Conservation (phyloP, 2,113 vertebrate species). For the Limnothrissa miodon region DNA sequence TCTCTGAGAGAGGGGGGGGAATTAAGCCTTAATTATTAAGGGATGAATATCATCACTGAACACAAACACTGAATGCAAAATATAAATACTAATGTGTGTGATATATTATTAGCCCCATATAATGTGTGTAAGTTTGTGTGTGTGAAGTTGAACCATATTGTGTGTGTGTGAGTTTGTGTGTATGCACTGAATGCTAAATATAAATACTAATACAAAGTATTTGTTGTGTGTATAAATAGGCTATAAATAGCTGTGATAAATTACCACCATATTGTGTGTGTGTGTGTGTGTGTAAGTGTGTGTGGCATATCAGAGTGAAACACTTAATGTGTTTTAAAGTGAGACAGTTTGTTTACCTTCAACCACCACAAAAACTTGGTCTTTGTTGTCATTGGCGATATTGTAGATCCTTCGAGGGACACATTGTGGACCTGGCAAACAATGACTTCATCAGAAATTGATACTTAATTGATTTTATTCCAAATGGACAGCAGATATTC, state of each 20-base stretch:
- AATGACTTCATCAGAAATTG: background rate
- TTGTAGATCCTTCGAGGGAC: constrained; percentile 70
- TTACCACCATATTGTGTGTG: background rate
- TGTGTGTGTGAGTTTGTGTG: too few species aligned
- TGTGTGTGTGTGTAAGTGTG: constrained; percentile 8
- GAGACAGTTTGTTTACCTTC: constrained; percentile 66
- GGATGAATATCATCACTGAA: too few species aligned
- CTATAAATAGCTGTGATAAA: background rate
- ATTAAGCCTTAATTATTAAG: too few species aligned
- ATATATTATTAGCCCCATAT: too few species aligned
- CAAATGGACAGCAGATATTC: background rate
- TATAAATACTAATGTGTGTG: too few species aligned
- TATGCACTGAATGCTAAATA: background rate
- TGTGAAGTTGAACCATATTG: too few species aligned
- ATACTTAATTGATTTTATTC: background rate
- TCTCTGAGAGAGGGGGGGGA: constrained; percentile 57
- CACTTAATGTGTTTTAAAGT: background rate
- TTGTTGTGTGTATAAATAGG: too few species aligned
- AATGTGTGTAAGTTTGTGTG: too few species aligned
- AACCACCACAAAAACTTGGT: constrained; percentile 66
- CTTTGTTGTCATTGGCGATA: constrained; percentile 60
- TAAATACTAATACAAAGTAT: too few species aligned
- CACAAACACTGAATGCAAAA: too few species aligned
- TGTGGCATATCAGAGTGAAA: background rate
- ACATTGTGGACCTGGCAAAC: constrained; percentile 67